Evolutionary conservation across 2,113 vertebrate genomes (phyloP).

Genomic region (Varanus salvator): DNA sequence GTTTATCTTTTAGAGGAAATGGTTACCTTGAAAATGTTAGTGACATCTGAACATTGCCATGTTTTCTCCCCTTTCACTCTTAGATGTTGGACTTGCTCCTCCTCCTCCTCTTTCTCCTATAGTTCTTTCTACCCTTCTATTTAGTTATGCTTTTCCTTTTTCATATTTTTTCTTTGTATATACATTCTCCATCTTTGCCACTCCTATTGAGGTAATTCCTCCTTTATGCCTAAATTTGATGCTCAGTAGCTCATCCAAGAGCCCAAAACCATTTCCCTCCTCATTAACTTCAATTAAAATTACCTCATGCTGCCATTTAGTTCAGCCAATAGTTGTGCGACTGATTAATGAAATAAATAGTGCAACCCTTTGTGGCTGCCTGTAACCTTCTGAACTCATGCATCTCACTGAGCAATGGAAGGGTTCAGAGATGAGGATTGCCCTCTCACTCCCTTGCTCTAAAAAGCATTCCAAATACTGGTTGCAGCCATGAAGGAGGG

Average conservation of each 20-base stretch:
- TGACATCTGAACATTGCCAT: not conserved
- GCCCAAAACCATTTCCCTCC: not conserved
- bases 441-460: no score
- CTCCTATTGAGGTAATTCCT: not conserved
- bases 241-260: not conserved
- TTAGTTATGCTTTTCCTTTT: not conserved
- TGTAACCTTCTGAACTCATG: no score
- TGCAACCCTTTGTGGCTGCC: not conserved
- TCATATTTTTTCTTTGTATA: not conserved
- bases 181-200: not conserved
- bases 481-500: no score
- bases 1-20: not conserved
- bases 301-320: not conserved
- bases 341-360: not conserved
- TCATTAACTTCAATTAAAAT: slow-evolving; percentile 12
- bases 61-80: not conserved
- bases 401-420: no score
- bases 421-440: no score
- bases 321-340: not conserved
- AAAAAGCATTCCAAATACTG: no score
- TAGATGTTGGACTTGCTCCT: not conserved
- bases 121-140: no score
- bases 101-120: not conserved
- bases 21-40: not conserved
- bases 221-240: not conserved